Base-by-base conservation (phyloP, 2,888 invertebrate genomes). In the Aporophyla nigra region DNA sequence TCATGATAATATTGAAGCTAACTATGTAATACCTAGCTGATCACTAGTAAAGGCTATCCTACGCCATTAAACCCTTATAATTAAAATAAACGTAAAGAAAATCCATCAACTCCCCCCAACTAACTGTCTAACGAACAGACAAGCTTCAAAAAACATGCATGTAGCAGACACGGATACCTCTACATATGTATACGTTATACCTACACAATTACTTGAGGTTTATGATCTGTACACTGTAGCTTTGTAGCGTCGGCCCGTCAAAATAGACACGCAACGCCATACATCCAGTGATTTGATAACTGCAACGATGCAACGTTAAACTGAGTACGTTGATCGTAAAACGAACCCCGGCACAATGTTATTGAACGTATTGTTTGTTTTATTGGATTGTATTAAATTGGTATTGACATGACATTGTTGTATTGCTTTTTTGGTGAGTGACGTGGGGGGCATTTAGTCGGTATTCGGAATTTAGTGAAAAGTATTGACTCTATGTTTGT, bases 311-410 rank as follows among this genome's bases (percentile, higher is more conserved):
- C 83, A 87, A 76, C 75, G 77, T 80, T 77, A 70, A 70, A 79
- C 78, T 78, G 62, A 81, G 83, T 69, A 78, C 80, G 81, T 74
- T 76, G 83, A 61, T 93, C 92, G 91, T 93, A 93, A 93, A 93
- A 87, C 80, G 87, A 86, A 89, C 92, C 92, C 89, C 89, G 46
- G 14, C 85, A 88, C 86, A 89, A 86, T 90, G 89, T 92, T 92
- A 92, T 93, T 92, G 91, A 91, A 89, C 90, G 88, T 87, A 84
- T 89, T 91, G 90, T 90, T 89, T 88, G 89, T 90, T 94, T 94
- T 94, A 94, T 85, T 92, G 90, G 86, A 87, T 90, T 88, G 89
- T 93, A 91, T 92, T 93, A 92, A 93, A 93, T 91, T 91, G 83
- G 87, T 77, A 72, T 86, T 77, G 86, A 89, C 92, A 91, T 92